Conservation (phyloP, 2,888 invertebrate genomes). For the Hartigia nigra region DNA sequence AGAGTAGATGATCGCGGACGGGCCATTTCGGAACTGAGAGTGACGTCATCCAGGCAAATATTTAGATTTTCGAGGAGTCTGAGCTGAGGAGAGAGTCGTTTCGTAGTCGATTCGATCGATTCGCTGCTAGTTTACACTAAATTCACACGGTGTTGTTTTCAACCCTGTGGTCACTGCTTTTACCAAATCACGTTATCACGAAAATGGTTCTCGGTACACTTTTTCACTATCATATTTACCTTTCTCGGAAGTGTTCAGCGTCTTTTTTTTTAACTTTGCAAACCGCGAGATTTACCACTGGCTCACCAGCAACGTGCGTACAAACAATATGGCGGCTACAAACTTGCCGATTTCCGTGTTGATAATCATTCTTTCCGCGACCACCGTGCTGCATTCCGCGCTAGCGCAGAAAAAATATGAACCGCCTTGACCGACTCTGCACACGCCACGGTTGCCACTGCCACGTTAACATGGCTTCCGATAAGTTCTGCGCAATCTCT, state of each 20-base stretch:
- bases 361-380: conserved; percentile 50
- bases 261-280: conserved; percentile 20
- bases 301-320: conserved; percentile 47
- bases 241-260: conserved; percentile 26
- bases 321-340: conserved; percentile 56
- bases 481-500: not conserved
- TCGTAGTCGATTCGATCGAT: conserved; percentile 33
- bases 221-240: conserved; percentile 28
- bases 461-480: not conserved
- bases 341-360: conserved; percentile 52
- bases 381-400: conserved; percentile 40
- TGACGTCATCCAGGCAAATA: conserved; percentile 24
- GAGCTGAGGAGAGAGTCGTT: conserved; percentile 21
- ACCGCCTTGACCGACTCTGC: conserved; percentile 25
- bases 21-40: conserved; percentile 22
- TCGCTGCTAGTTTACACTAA: conserved; percentile 17
- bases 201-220: conserved; percentile 5
- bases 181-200: conserved; percentile 16
- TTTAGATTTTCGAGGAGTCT: conserved; percentile 21
- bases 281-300: conserved; percentile 27
- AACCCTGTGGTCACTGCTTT: not conserved
- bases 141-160: conserved; percentile 10
- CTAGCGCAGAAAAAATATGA: conserved; percentile 46
- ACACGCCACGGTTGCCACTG: not conserved
- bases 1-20: conserved; percentile 15